phyloP scores from a whole-genome alignment of 2,888 invertebrate species.

The Neoascia interrupta region DNA sequence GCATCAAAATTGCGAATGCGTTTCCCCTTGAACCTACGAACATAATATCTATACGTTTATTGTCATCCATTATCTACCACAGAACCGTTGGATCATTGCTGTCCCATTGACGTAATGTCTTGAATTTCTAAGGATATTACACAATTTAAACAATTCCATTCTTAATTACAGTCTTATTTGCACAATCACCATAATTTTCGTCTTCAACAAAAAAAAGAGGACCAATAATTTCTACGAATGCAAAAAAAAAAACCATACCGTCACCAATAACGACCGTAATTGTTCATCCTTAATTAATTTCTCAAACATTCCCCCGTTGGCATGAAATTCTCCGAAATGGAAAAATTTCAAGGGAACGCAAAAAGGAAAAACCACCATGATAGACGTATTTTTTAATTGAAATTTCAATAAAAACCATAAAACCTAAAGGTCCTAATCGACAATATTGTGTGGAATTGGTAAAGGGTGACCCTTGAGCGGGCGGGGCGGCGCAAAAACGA shows the following conservation, averaged over 20 bases:
- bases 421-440: constrained; percentile 33
- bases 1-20: too few species aligned
- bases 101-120: too few species aligned
- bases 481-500: too few species aligned
- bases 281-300: constrained; percentile 67
- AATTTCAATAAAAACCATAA: constrained; percentile 59
- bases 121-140: too few species aligned
- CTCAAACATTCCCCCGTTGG: constrained; percentile 24
- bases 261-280: constrained; percentile 48
- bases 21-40: too few species aligned
- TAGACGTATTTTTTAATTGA: constrained; percentile 58
- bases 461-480: constrained; percentile 41
- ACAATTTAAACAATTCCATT: too few species aligned
- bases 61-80: too few species aligned
- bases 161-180: too few species aligned
- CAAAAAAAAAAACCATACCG: neutral
- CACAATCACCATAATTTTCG: constrained; percentile 21
- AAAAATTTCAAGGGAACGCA: too few species aligned
- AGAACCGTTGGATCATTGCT: too few species aligned
- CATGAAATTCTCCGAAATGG: neutral
- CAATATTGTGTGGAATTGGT: constrained; percentile 15
- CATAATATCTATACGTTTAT: too few species aligned
- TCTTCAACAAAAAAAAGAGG: neutral
- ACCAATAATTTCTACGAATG: neutral
- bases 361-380: constrained; percentile 22